Evolutionary conservation across 2,888 invertebrate genomes (phyloP).

Genomic region (Temnothorax unifasciatus): DNA sequence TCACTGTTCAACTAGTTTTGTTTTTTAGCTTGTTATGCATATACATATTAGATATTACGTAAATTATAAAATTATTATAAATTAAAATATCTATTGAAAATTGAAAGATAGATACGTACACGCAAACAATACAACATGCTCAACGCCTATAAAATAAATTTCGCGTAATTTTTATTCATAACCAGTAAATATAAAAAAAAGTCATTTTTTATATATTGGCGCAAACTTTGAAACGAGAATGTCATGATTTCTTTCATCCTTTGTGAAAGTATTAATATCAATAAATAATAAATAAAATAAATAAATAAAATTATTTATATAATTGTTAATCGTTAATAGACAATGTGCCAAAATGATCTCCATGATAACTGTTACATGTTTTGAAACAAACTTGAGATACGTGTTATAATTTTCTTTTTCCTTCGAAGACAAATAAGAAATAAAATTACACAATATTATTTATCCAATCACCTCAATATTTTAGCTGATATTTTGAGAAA

Average conservation of each 20-base stretch:
- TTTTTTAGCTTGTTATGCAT: not conserved
- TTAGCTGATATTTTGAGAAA: not conserved
- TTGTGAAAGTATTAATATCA: not conserved
- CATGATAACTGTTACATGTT: not conserved
- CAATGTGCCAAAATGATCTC: not conserved
- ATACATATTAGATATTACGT: not conserved
- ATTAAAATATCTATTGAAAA: conserved; percentile 10
- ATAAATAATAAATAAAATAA: too few relatives aligned
- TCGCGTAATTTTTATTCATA: not conserved
- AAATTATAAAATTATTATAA: not conserved
- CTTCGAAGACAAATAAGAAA: not conserved
- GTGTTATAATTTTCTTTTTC: not conserved
- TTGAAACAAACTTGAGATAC: not conserved
- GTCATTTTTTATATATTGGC: not conserved
- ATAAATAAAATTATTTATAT: not conserved
- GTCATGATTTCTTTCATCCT: not conserved
- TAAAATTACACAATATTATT: not conserved
- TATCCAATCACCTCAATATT: not conserved
- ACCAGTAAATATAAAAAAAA: not conserved
- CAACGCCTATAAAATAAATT: not conserved
- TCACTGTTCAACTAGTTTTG: not conserved
- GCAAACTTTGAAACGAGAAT: not conserved
- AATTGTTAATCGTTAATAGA: not conserved
- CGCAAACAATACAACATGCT: not conserved
- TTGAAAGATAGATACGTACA: not conserved